Evolutionary conservation across 2,888 invertebrate genomes (phyloP).

Genomic region (Drosophila incognita): DNA sequence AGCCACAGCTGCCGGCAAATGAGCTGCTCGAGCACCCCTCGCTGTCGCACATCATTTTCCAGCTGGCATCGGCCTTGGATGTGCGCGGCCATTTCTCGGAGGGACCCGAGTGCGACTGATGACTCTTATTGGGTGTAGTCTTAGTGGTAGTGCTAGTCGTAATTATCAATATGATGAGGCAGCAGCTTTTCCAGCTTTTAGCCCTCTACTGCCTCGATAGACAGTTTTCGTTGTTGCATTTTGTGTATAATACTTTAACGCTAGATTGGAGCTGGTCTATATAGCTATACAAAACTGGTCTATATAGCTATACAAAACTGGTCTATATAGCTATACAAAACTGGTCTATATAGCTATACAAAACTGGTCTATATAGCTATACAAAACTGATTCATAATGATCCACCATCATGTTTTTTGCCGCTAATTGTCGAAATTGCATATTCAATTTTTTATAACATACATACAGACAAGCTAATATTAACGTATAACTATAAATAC

Average conservation of each 20-base stretch:
- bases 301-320: slow-evolving; percentile 10
- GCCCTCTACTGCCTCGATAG: slow-evolving; percentile 45
- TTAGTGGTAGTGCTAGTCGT: slow-evolving; percentile 70
- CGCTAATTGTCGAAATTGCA: slow-evolving; percentile 41
- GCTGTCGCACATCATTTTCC: slow-evolving; percentile 91
- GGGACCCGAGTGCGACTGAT: slow-evolving; percentile 85
- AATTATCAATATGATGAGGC: slow-evolving; percentile 65
- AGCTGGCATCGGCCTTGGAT: slow-evolving; percentile 93
- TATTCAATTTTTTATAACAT: slow-evolving; percentile 51
- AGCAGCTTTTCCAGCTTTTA: slow-evolving; percentile 61
- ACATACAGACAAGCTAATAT: slow-evolving; percentile 44
- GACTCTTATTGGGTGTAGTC: slow-evolving; percentile 77
- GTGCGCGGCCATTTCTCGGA: slow-evolving; percentile 87
- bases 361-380: slow-evolving; percentile 15
- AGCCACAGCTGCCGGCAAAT: slow-evolving; percentile 93
- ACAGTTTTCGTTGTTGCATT: slow-evolving; percentile 54
- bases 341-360: slow-evolving; percentile 16
- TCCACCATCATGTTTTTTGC: slow-evolving; percentile 18
- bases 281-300: slow-evolving; percentile 9
- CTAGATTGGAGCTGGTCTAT: slow-evolving; percentile 40
- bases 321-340: slow-evolving; percentile 4
- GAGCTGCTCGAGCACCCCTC: slow-evolving; percentile 94
- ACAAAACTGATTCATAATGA: slow-evolving; percentile 7
- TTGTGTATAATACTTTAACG: slow-evolving; percentile 65
- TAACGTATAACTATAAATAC: slow-evolving; percentile 40